Conservation (phyloP, 2,888 invertebrate genomes). For the Megaustenia siamemsis region DNA sequence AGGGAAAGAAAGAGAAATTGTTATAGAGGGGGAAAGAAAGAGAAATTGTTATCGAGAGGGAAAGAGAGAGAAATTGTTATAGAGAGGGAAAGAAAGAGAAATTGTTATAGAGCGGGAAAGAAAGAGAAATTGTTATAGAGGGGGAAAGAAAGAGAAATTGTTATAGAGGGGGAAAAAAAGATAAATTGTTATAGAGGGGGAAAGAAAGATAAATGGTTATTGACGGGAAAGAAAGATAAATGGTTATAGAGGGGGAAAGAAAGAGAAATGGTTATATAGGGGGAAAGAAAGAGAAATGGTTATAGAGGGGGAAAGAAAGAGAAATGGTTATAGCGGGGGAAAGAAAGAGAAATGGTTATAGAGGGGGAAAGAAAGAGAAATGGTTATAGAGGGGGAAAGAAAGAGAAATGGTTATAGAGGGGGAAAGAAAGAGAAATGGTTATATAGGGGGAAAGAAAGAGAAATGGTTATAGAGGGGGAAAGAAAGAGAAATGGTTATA, state of each 20-base stretch:
- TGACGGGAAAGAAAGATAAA: neutral
- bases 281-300: neutral
- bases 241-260: neutral
- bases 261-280: neutral
- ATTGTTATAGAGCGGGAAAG: neutral
- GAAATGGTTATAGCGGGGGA: too few relatives aligned
- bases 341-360: neutral
- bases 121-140: neutral
- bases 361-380: neutral
- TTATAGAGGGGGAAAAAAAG: conserved; percentile 7
- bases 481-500: too few relatives aligned
- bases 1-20: too few relatives aligned
- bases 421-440: too few relatives aligned
- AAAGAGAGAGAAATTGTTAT: neutral
- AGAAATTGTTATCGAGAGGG: neutral
- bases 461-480: too few relatives aligned
- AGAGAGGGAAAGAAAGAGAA: conserved; percentile 10
- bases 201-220: neutral
- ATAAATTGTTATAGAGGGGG: neutral
- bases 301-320: too few relatives aligned
- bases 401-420: too few relatives aligned
- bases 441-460: neutral
- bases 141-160: conserved; percentile 15
- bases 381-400: neutral
- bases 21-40: neutral